A percentile compares a stretch with the other conserved stretches of the same genome.
Conservation (phyloP, 2,888 invertebrate genomes). For the Clunio marinus region DNA sequence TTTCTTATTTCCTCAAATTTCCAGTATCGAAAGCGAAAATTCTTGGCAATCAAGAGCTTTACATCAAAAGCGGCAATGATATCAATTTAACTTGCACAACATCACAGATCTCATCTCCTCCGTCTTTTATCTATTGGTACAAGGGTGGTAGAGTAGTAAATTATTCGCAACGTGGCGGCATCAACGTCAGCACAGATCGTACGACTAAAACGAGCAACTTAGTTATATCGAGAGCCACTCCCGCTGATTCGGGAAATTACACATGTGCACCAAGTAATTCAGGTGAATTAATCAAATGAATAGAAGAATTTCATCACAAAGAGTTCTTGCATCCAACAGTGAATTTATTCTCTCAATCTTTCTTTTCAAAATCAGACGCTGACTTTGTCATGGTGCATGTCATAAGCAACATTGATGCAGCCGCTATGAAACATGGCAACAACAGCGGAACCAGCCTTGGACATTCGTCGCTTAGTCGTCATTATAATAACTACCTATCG, state of each 20-base stretch:
- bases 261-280: conserved; percentile 75
- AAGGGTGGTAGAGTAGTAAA: conserved; percentile 71
- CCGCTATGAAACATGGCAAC: conserved; percentile 51
- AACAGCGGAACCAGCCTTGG: conserved; percentile 41
- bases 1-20: background rate
- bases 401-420: conserved; percentile 52
- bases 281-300: conserved; percentile 46
- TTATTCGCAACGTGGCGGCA: conserved; percentile 73
- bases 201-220: conserved; percentile 74
- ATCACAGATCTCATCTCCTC: conserved; percentile 53
- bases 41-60: conserved; percentile 52
- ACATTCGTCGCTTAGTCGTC: conserved; percentile 2
- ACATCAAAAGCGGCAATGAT: conserved; percentile 54
- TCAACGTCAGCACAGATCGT: conserved; percentile 76
- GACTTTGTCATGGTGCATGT: conserved; percentile 53
- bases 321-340: background rate
- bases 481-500: conserved; percentile 24
- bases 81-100: conserved; percentile 54
- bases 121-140: conserved; percentile 71
- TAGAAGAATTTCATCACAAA: background rate
- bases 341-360: background rate
- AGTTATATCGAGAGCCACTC: conserved; percentile 72
- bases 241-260: conserved; percentile 76
- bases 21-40: conserved; percentile 54
- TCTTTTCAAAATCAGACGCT: conserved; percentile 44